Evolutionary conservation across 1,140 invertebrate species (phyloP), one percentile per base, ranked within the genome.

Genomic region (Teleogryllus occipitalis): DNA sequence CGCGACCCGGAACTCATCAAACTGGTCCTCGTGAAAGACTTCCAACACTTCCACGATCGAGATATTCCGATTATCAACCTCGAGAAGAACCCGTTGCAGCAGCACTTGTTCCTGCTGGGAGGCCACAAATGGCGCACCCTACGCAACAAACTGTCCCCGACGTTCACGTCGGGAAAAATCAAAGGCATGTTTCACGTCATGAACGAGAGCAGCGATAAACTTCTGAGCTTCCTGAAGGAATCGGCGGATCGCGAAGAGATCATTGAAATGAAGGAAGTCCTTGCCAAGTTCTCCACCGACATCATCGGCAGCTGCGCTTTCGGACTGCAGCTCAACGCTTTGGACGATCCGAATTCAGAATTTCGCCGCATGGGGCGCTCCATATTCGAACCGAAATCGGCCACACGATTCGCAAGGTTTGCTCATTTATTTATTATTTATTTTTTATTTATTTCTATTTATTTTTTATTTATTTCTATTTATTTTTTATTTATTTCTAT

Each of bases 1-100:
- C 83, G 85, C 8, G 89, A 91, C 82, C 86, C 87, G 0, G 86
- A 89, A 10, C 81, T 90, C 0, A 85, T 90, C 18, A 87, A 86
- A 78, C 81, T 81, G 21, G 82, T 90, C 8, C 85, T 86, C 74
- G 83, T 89, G 0, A 89, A 89, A 82, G 88, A 90, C 81, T 90
- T 90, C 76, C 78, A 83, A 65, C 81, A 86, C 48, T 89, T 76
- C n/a, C 75, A 79, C 8, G 83, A 84, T 54, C 49, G 83, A 7
- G 12, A 27, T 0, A 18, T 73, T 6, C 8, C 15, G 39, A 46
- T 76, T 18, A 46, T 76, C 7, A 46, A 72, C 65, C n/a, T 72
- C 1, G 27, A 39, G 27, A 39, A 39, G 27, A 39, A 39, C 27
- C 27, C 27, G 27, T 39, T 39, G 27, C 27, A 39, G 27, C 27